These are phyloP conservation scores for Percopsis omiscomaycus DNA, from an alignment of 2,797 vertebrate genomes.

Conservation along the genomic window DNA sequence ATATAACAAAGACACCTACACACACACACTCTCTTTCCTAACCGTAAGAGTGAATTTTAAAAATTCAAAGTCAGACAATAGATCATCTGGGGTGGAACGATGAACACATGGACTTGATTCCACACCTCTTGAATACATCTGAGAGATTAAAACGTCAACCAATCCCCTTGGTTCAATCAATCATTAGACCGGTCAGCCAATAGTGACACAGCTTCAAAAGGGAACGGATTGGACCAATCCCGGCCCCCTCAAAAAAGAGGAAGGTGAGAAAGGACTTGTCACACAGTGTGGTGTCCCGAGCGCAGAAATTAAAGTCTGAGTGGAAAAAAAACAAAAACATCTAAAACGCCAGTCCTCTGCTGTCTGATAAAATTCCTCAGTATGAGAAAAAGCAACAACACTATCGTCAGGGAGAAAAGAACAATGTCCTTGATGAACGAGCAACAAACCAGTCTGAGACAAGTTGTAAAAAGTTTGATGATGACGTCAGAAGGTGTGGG, in stretches of 20 bases:
- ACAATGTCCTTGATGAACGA: slow-evolving; percentile 1
- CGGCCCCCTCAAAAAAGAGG: slow-evolving; percentile 13
- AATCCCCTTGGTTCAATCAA: neutral
- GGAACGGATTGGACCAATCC: slow-evolving; percentile 6
- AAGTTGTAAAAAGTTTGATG: slow-evolving; percentile 25
- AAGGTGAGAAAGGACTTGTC: neutral
- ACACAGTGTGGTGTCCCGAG: slow-evolving; percentile 19
- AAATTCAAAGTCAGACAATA: slow-evolving; percentile 34
- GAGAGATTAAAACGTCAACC: neutral
- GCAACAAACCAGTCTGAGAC: slow-evolving; percentile 6
- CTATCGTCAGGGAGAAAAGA: neutral
- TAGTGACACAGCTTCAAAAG: neutral
- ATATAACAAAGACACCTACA: slow-evolving; percentile 41
- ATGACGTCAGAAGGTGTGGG: slow-evolving; percentile 25
- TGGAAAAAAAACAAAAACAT: slow-evolving; percentile 3
- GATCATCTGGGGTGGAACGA: slow-evolving; percentile 14
- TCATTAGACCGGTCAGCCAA: slow-evolving; percentile 19
- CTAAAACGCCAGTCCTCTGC: slow-evolving; percentile 48
- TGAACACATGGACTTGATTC: slow-evolving; percentile 11
- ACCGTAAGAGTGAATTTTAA: slow-evolving; percentile 32
- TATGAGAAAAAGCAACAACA: slow-evolving; percentile 31
- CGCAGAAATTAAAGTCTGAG: slow-evolving; percentile 2
- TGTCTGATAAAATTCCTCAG: slow-evolving; percentile 45
- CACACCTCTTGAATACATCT: slow-evolving; percentile 9
- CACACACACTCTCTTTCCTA: slow-evolving; percentile 33